These are phyloP conservation scores for Balanococcus diminutus DNA, from an alignment of 2,888 invertebrate species.

Conservation along the genomic window DNA sequence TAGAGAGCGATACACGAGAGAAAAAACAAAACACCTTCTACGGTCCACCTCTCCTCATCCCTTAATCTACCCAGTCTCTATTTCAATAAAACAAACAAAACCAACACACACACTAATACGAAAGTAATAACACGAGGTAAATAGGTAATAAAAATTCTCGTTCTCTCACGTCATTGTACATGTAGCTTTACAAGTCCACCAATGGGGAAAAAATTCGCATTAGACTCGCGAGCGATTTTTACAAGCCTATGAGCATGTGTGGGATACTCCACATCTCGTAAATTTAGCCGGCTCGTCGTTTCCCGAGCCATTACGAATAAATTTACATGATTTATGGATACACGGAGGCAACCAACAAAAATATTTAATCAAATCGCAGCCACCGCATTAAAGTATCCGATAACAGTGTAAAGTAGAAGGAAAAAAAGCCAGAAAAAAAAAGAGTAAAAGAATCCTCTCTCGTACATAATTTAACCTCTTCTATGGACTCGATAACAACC, in stretches of 20 bases:
- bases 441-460: background rate
- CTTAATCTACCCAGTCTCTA: background rate
- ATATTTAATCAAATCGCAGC: background rate
- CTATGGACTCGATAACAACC: background rate
- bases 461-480: background rate
- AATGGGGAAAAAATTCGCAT: background rate
- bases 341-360: background rate
- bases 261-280: background rate
- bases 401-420: background rate
- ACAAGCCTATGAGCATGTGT: background rate
- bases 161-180: background rate
- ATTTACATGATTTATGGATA: conserved; percentile 23
- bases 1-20: background rate
- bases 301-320: background rate
- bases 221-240: background rate
- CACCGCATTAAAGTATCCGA: background rate
- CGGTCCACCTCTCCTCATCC: background rate
- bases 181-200: background rate
- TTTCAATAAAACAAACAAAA: conserved; percentile 6
- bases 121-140: background rate
- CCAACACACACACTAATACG: background rate
- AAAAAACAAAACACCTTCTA: background rate
- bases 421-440: background rate
- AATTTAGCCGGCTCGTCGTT: background rate
- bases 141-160: conserved; percentile 14